phyloP scores from a whole-genome alignment of 2,113 vertebrate genomes.

The Anser brachyrhynchus region DNA sequence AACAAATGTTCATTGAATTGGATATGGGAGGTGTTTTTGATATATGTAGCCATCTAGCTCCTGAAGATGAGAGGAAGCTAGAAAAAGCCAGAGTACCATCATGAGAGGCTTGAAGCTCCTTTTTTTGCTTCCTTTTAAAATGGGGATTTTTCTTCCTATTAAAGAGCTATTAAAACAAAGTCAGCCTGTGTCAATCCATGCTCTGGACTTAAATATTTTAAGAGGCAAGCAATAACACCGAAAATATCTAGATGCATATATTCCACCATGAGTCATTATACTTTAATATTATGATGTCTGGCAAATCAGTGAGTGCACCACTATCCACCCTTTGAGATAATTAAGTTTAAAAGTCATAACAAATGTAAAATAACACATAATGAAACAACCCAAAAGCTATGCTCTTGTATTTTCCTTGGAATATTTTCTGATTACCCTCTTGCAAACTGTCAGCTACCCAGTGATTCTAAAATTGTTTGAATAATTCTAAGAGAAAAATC shows the following conservation, averaged over 20 bases:
- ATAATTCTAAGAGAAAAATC: conserved; percentile 67
- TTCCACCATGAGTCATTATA: conserved; percentile 44
- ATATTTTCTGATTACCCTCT: conserved; percentile 51
- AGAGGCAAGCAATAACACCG: conserved; percentile 30
- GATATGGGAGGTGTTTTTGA: background rate
- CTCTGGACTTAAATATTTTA: conserved; percentile 51
- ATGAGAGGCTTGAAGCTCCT: background rate
- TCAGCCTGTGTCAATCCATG: background rate
- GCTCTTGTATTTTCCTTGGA: conserved; percentile 18
- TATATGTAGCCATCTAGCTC: background rate
- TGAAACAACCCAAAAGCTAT: conserved; percentile 40
- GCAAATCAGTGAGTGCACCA: conserved; percentile 23
- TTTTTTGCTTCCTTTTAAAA: background rate
- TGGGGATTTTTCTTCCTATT: background rate
- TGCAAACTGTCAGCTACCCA: conserved; percentile 37
- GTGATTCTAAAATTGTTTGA: conserved; percentile 61
- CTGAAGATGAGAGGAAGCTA: background rate
- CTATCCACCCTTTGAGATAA: conserved; percentile 42
- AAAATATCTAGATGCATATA: conserved; percentile 41
- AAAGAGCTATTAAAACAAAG: conserved; percentile 16
- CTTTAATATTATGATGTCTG: conserved; percentile 22
- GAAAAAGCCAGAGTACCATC: background rate
- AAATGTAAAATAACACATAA: conserved; percentile 59
- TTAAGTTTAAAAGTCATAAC: conserved; percentile 63
- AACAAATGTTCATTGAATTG: background rate